Percentiles rank a stretch among this genome's conserved stretches.
Conservation (phyloP, 2,797 vertebrate species). For the Chromis chromis region DNA sequence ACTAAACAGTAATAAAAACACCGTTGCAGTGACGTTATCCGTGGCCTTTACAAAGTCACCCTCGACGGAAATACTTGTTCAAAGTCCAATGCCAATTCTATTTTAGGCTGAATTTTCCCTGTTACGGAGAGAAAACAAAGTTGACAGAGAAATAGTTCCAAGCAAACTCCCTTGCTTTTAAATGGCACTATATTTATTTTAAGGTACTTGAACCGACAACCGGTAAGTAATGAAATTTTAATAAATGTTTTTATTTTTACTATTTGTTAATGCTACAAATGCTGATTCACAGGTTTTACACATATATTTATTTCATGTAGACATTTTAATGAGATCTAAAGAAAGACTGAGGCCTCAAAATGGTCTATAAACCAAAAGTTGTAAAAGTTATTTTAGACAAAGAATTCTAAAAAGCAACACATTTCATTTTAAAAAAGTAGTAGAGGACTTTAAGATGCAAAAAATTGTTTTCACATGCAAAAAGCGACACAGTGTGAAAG, state of each 20-base stretch:
- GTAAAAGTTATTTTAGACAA: neutral
- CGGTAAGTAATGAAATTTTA: conserved; percentile 65
- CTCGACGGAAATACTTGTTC: neutral
- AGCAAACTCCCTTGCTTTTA: neutral
- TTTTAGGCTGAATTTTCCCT: conserved; percentile 34
- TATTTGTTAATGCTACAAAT: neutral
- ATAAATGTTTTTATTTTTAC: conserved; percentile 10
- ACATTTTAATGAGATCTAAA: too few relatives aligned
- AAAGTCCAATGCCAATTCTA: neutral
- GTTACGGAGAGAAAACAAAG: neutral
- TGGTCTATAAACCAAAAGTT: neutral
- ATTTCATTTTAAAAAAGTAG: neutral
- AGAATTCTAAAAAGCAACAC: neutral
- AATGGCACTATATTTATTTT: conserved; percentile 26
- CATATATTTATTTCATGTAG: neutral
- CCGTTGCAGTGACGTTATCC: neutral
- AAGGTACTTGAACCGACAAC: conserved; percentile 27
- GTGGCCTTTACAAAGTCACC: neutral
- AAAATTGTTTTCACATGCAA: too few relatives aligned
- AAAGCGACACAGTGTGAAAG: too few relatives aligned
- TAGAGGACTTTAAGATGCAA: too few relatives aligned
- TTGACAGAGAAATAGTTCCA: conserved; percentile 35
- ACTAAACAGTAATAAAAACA: neutral
- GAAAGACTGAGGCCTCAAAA: neutral
- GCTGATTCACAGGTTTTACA: neutral